Conservation (phyloP, 2,888 invertebrate species). For the Parnassius glacialis region DNA sequence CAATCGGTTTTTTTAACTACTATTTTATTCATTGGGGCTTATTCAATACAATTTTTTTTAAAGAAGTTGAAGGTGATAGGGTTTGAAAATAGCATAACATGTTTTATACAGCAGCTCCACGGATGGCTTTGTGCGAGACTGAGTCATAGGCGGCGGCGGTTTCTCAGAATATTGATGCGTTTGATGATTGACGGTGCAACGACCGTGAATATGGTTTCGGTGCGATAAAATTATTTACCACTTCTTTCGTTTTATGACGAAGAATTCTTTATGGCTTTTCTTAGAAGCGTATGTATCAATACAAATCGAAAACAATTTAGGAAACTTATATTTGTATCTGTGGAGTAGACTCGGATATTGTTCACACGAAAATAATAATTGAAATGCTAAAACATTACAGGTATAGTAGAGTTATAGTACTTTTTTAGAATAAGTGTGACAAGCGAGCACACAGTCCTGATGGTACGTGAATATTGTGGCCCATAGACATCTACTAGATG, state of each 20-base stretch:
- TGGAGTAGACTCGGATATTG: too few species aligned
- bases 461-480: too few species aligned
- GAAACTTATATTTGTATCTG: neutral
- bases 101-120: conserved; percentile 8
- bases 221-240: conserved; percentile 18
- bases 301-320: conserved; percentile 1
- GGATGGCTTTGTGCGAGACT: conserved; percentile 2
- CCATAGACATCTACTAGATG: too few species aligned
- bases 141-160: conserved; percentile 31
- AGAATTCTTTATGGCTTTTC: conserved; percentile 18
- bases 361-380: too few species aligned
- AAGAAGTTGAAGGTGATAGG: too few species aligned
- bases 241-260: conserved; percentile 11
- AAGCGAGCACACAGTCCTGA: too few species aligned
- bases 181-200: conserved; percentile 20
- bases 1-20: too few species aligned
- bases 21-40: too few species aligned
- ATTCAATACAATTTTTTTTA: too few species aligned
- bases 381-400: too few species aligned
- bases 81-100: neutral
- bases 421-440: too few species aligned
- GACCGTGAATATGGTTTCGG: conserved; percentile 21
- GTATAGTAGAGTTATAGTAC: too few species aligned
- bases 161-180: conserved; percentile 21
- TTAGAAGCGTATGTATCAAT: conserved; percentile 5